These are phyloP conservation scores for Melanogrammus aeglefinus DNA, from an alignment of 2,797 vertebrate species.

Conservation along the genomic window DNA sequence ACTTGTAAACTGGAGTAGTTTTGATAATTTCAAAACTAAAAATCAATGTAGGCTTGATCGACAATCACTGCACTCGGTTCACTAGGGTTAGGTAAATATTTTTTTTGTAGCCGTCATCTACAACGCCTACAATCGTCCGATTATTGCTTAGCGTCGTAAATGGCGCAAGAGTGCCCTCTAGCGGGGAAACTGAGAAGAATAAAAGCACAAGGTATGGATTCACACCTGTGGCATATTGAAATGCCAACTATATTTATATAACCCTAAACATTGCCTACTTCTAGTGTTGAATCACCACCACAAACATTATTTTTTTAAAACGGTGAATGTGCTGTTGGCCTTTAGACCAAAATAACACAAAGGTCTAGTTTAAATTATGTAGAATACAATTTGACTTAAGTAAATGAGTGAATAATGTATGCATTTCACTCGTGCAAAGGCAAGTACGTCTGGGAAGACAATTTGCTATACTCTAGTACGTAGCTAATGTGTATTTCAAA, in stretches of 20 bases:
- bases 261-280: neutral
- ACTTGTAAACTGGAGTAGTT: neutral
- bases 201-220: neutral
- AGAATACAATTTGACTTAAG: neutral
- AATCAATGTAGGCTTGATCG: neutral
- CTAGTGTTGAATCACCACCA: neutral
- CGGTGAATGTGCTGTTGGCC: neutral
- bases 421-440: neutral
- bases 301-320: neutral
- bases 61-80: neutral
- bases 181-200: constrained; percentile 31
- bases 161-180: constrained; percentile 59
- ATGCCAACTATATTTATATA: neutral
- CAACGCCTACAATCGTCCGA: neutral
- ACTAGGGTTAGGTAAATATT: neutral
- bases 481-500: too few relatives aligned
- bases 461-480: too few relatives aligned
- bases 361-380: neutral
- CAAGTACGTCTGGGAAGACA: too few relatives aligned
- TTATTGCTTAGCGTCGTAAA: neutral
- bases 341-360: neutral
- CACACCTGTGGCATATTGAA: neutral
- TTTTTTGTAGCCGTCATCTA: neutral
- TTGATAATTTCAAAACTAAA: neutral
- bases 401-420: neutral